Evolutionary conservation across 2,888 invertebrate genomes (phyloP).

Genomic region (Branchinecta sandiegonensis): DNA sequence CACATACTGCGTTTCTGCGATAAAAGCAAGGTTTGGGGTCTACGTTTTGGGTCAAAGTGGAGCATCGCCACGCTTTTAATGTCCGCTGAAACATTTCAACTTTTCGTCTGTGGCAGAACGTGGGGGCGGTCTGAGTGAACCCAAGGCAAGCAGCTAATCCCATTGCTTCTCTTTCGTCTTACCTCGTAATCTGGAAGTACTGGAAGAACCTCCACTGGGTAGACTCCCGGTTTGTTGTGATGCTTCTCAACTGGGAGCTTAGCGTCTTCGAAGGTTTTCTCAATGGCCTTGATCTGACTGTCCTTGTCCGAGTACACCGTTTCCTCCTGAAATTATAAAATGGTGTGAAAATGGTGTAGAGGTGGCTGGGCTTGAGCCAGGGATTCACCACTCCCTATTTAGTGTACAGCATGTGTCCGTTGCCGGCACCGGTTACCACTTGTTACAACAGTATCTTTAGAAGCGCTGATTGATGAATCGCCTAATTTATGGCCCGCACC

Average conservation of each 20-base stretch:
- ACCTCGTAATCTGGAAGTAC: constrained; percentile 87
- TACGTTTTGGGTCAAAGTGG: no score
- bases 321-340: constrained; percentile 50
- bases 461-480: no score
- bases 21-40: no score
- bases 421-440: no score
- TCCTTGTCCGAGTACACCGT: constrained; percentile 49
- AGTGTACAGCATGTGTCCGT: no score
- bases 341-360: background rate
- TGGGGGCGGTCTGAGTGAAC: background rate
- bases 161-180: constrained; percentile 21
- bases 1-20: no score
- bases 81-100: background rate
- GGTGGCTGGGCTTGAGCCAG: no score
- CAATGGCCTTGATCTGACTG: constrained; percentile 82
- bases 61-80: background rate
- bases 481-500: no score
- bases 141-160: background rate
- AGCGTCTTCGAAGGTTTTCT: constrained; percentile 88
- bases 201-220: constrained; percentile 70
- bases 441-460: no score
- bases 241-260: constrained; percentile 72
- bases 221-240: constrained; percentile 89
- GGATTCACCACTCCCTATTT: no score
- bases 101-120: background rate